phyloP scores from a whole-genome alignment of 2,797 vertebrate genomes.

The Anabacerthia variegaticeps region DNA sequence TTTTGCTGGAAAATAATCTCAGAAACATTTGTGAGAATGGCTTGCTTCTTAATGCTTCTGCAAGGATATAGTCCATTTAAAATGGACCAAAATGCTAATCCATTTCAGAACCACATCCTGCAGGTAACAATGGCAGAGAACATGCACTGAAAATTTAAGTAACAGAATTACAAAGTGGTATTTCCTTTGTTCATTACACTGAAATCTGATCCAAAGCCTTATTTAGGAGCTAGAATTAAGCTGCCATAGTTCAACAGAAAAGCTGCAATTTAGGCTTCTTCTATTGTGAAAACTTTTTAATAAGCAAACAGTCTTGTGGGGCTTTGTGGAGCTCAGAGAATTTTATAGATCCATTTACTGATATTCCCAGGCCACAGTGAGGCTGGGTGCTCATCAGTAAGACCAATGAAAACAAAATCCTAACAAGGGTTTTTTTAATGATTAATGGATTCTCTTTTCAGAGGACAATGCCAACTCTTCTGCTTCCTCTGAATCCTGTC shows the following conservation, averaged over 20 bases:
- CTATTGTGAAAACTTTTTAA: neutral
- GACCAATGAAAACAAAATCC: neutral
- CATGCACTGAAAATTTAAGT: neutral
- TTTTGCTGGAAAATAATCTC: neutral
- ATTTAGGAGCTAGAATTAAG: neutral
- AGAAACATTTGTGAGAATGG: neutral
- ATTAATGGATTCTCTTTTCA: neutral
- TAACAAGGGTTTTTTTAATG: neutral
- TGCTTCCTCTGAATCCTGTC: neutral
- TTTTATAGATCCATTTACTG: neutral
- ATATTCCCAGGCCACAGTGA: neutral
- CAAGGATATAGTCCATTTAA: fast-evolving
- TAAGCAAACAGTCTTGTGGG: neutral
- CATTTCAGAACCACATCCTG: neutral
- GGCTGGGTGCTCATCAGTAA: neutral
- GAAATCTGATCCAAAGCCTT: neutral
- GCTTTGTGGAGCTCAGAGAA: neutral
- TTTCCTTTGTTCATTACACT: neutral
- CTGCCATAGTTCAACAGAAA: neutral
- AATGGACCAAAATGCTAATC: neutral
- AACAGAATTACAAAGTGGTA: neutral
- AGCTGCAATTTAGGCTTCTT: neutral
- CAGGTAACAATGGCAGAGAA: neutral
- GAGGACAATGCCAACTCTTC: neutral
- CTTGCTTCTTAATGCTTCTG: neutral